Conservation (phyloP, 2,797 vertebrate species). For the Pangasius sanitwongsei region DNA sequence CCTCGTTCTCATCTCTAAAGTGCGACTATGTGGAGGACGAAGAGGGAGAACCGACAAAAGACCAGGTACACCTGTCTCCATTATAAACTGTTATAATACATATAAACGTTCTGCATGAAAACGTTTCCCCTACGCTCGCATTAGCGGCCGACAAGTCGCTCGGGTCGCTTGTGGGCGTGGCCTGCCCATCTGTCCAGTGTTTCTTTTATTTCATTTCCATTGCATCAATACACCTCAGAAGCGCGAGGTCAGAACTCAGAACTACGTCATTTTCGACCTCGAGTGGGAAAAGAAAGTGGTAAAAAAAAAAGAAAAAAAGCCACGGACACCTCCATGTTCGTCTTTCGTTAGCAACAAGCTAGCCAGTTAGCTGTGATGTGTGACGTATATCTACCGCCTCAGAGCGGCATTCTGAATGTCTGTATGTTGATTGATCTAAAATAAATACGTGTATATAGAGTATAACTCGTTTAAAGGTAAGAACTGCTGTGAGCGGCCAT, state of each 20-base stretch:
- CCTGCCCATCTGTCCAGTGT: neutral
- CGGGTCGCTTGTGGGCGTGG: neutral
- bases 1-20: slow-evolving; percentile 87
- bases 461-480: neutral
- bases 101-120: neutral
- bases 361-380: neutral
- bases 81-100: no score
- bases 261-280: neutral
- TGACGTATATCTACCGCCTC: neutral
- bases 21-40: slow-evolving; percentile 84
- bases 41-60: slow-evolving; percentile 79
- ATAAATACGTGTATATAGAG: neutral
- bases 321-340: neutral
- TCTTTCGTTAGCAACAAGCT: neutral
- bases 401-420: neutral
- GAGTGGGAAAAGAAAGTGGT: neutral
- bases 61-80: slow-evolving; percentile 77
- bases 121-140: neutral
- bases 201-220: neutral
- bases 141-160: neutral
- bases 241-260: neutral
- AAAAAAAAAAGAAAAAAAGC: no score
- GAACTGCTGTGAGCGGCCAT: neutral
- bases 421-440: neutral
- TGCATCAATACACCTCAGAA: neutral